Evolutionary conservation across 2,888 invertebrate species (phyloP), one percentile per base, ranked within the genome.

Genomic region (Scotopteryx bipunctaria): DNA sequence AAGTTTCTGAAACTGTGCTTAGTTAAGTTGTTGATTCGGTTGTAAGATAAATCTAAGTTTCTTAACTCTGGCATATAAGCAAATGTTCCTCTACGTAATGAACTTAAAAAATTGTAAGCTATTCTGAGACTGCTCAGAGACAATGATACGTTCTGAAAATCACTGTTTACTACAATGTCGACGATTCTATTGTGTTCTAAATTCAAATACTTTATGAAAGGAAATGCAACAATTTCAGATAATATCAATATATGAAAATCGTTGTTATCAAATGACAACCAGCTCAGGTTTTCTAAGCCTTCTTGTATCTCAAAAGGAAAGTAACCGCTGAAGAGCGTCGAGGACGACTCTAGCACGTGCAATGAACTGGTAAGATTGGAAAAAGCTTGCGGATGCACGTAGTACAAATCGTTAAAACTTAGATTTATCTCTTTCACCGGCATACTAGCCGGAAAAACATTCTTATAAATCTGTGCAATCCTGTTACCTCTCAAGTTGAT

Each of bases 261-360:
- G 72, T 97, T 97, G 83, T 97, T 96, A 80, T 97, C 97, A 69
- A 97, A 87, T 0, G 96, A 95, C 53, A 97, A 86, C 95, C 96
- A 97, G 71, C 94, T 93, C 5, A 97, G 90, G 69, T 94, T 94
- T 29, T 92, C 92, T 11, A 97, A 89, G 5, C 94, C 94, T 58
- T 93, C 93, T 31, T 97, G 92, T 8, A 95, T 93, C 61, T 95
- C 94, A 61, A 95, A 93, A 0, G 96, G 96, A 70, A 95, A 94
- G 70, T 93, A 92, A 63, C 96, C 96, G 9, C 94, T 94, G 64
- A 95, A 94, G 36, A 97, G 93, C 14, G 96, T 95, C 69, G 96
- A 96, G 57, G 97, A 97, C 43, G 97, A 92, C 80, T 97, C 97
- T 27, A 98, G 86, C 56, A 95, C 95, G 79, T 96, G 95, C 42